Conservation (phyloP, 2,797 vertebrate genomes). For the Capromys pilorides region DNA sequence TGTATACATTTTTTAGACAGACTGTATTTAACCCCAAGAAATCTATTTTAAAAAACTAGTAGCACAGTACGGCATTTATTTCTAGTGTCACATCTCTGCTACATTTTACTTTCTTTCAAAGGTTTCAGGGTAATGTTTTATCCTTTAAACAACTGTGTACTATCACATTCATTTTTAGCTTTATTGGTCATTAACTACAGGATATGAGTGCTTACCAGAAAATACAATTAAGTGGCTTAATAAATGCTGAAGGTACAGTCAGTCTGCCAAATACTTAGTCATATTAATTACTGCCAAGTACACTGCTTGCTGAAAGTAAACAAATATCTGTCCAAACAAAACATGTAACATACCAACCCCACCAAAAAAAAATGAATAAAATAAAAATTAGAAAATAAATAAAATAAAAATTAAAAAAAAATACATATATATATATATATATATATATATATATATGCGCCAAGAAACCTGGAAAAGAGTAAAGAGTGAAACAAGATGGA, state of each 20-base stretch:
- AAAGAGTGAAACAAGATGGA: not conserved
- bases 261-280: conserved; percentile 19
- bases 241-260: not conserved
- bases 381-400: too few species aligned
- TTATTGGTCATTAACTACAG: conserved; percentile 26
- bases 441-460: not conserved
- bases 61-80: conserved; percentile 73
- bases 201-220: conserved; percentile 31
- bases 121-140: conserved; percentile 63
- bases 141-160: conserved; percentile 78
- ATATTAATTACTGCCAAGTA: not conserved
- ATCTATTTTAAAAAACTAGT: conserved; percentile 51
- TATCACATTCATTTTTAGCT: conserved; percentile 30
- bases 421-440: not conserved
- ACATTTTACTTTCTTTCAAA: conserved; percentile 76
- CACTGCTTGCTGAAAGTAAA: not conserved
- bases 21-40: not conserved
- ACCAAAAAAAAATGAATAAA: not conserved
- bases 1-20: not conserved
- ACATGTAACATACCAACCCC: not conserved
- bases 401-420: too few species aligned
- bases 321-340: conserved; percentile 20
- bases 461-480: not conserved
- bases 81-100: conserved; percentile 72
- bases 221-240: conserved; percentile 33